Conservation (phyloP, 2,113 vertebrate genomes). For the Merops nubicus region DNA sequence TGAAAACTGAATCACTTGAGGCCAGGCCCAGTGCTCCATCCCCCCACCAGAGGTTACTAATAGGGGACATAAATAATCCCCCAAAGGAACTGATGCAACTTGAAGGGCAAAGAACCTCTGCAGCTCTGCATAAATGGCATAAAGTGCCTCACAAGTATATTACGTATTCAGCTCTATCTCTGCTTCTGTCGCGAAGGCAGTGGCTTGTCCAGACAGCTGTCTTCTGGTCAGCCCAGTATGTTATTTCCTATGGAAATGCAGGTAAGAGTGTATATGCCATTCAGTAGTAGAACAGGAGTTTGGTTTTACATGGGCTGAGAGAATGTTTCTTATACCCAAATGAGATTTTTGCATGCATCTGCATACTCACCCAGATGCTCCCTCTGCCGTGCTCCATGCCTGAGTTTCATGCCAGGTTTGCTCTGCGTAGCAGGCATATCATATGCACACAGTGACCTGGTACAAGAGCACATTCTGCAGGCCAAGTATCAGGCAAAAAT, state of each 20-base stretch:
- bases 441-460: constrained; percentile 25
- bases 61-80: not conserved
- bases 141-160: not conserved
- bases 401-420: not conserved
- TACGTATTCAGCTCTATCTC: not conserved
- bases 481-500: constrained; percentile 24
- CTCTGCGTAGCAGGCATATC: constrained; percentile 57
- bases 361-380: constrained; percentile 22
- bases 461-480: constrained; percentile 46
- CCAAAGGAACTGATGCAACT: not conserved
- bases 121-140: not conserved
- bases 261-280: not conserved
- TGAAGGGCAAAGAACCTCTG: not conserved
- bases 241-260: not conserved
- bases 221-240: not conserved
- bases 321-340: not conserved
- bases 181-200: not conserved
- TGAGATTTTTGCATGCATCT: constrained; percentile 28
- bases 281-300: not conserved
- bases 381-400: constrained; percentile 45
- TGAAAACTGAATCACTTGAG: not conserved
- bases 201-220: not conserved
- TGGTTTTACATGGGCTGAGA: not conserved
- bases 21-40: not conserved
- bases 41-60: not conserved